These are phyloP conservation scores for Montipora capitata DNA, from an alignment of 92 coral and sea anemone genomes.

Conservation along the genomic window DNA sequence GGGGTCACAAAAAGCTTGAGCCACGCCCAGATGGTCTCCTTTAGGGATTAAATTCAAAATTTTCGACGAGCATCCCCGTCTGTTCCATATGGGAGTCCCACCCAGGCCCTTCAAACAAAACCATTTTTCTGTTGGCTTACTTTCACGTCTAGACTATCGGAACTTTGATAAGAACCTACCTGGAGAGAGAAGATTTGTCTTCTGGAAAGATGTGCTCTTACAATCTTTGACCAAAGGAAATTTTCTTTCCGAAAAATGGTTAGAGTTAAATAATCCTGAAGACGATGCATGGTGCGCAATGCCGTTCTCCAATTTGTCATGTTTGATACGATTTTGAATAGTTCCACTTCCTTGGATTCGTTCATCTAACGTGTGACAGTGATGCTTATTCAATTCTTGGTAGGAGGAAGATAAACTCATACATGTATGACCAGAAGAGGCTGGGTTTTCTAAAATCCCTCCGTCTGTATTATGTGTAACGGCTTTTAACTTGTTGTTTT, in stretches of 20 bases:
- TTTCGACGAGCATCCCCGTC: too few species aligned
- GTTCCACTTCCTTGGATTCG: not conserved
- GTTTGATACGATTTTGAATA: not conserved
- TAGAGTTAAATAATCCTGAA: not conserved
- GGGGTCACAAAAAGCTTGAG: too few species aligned
- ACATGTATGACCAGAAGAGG: not conserved
- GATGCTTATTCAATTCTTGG: not conserved
- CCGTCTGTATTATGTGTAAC: not conserved
- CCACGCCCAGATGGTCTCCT: too few species aligned
- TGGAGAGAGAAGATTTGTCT: slow-evolving; percentile 9
- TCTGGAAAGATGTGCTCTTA: not conserved
- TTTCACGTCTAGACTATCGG: too few species aligned
- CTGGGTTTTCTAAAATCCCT: too few species aligned
- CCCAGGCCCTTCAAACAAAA: too few species aligned
- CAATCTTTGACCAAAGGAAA: not conserved
- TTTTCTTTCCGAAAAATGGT: not conserved
- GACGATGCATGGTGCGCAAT: not conserved
- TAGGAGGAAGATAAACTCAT: not conserved
- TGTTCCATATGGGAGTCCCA: too few species aligned
- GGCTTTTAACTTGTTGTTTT: not conserved
- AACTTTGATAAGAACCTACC: not conserved
- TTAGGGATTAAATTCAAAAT: too few species aligned
- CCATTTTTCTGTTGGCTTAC: too few species aligned
- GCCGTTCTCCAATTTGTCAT: not conserved
- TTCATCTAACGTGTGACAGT: not conserved